Percentiles rank a stretch among this genome's conserved stretches.
Evolutionary conservation across 2,113 vertebrate species (phyloP).

Genomic region (Bucco capensis): DNA sequence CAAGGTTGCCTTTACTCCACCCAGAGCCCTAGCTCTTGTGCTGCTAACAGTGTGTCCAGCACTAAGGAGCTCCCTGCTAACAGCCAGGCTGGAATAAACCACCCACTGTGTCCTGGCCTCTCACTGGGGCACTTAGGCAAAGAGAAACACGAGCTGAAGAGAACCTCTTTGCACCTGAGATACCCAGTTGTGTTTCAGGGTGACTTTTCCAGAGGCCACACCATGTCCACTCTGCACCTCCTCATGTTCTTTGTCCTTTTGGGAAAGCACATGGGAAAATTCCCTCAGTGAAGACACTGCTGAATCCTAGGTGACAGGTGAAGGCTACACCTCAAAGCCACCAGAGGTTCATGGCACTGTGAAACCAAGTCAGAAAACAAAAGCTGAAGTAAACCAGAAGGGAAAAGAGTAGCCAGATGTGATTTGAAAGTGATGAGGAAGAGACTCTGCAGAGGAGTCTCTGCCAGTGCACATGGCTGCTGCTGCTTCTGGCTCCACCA

Average conservation of each 20-base stretch:
- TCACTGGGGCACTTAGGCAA: not conserved
- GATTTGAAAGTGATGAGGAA: not conserved
- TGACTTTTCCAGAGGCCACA: not conserved
- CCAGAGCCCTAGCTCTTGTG: not conserved
- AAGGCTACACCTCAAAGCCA: not conserved
- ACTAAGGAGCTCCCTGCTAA: not conserved
- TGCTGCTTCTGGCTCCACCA: too few relatives aligned
- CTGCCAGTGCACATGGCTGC: fast-evolving
- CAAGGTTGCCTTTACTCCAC: not conserved
- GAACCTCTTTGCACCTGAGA: not conserved
- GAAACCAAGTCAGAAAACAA: not conserved
- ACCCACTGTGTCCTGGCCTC: not conserved
- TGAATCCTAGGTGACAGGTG: not conserved
- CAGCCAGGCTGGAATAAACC: not conserved
- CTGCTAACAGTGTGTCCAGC: not conserved
- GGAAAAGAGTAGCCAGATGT: not conserved
- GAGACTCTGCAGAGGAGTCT: not conserved
- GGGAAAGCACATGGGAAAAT: fast-evolving
- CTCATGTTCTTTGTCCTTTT: not conserved
- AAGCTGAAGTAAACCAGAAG: not conserved
- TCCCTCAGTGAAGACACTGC: fast-evolving
- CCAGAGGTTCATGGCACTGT: not conserved
- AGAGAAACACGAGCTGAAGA: not conserved
- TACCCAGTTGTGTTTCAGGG: not conserved
- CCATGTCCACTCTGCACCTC: not conserved